These are phyloP conservation scores for Luffia ferchaultella DNA, from an alignment of 2,888 invertebrate species.

Conservation along the genomic window DNA sequence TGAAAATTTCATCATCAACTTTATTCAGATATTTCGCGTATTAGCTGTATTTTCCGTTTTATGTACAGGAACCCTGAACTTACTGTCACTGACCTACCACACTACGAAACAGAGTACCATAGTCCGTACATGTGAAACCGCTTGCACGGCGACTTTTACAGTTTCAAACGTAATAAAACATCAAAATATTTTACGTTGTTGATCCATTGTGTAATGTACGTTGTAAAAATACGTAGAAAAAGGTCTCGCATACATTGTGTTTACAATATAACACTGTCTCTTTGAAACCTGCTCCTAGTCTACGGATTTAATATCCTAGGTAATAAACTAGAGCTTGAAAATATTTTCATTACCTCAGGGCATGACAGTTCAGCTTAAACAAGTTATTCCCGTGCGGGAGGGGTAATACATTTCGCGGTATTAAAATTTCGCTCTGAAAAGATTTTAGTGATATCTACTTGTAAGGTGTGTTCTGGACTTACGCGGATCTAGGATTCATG, in stretches of 20 bases:
- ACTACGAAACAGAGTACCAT: too few relatives aligned
- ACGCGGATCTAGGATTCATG: too few relatives aligned
- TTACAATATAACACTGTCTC: not conserved
- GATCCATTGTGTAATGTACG: slow-evolving; percentile 30
- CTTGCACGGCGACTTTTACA: not conserved
- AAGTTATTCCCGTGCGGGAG: slow-evolving; percentile 24
- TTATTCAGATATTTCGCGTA: too few relatives aligned
- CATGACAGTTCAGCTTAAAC: slow-evolving; percentile 30
- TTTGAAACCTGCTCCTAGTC: slow-evolving; percentile 24
- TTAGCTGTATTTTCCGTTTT: too few relatives aligned
- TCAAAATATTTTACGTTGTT: slow-evolving; percentile 38
- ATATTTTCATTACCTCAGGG: slow-evolving; percentile 49
- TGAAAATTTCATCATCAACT: too few relatives aligned
- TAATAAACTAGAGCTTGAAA: slow-evolving; percentile 48
- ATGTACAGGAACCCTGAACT: too few relatives aligned
- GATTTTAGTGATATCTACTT: too few relatives aligned
- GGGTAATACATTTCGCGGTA: slow-evolving; percentile 14
- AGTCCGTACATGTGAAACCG: too few relatives aligned
- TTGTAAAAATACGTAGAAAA: slow-evolving; percentile 1
- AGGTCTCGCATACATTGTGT: slow-evolving; percentile 3
- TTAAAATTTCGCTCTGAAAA: slow-evolving; percentile 29
- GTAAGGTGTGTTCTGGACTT: too few relatives aligned
- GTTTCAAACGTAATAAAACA: slow-evolving; percentile 28
- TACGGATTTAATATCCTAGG: slow-evolving; percentile 46
- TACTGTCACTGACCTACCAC: too few relatives aligned